Percentiles rank a stretch among this genome's conserved stretches.
Evolutionary conservation across 2,888 invertebrate genomes (phyloP).

Genomic region (Sacculina carcini): DNA sequence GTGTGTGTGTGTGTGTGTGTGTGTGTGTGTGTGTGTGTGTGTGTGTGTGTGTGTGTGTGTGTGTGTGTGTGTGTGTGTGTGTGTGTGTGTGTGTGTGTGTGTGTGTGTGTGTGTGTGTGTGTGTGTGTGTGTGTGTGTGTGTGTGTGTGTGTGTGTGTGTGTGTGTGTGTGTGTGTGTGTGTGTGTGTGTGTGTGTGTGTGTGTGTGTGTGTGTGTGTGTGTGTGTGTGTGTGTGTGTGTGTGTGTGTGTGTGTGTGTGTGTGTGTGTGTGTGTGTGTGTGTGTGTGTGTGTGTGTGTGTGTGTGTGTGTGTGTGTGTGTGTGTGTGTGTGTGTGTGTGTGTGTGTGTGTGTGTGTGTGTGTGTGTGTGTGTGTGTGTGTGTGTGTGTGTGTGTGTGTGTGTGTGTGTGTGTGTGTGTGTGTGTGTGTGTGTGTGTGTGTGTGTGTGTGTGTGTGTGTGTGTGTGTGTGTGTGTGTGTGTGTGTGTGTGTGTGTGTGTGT

Average conservation of each 20-base stretch:
- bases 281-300: neutral
- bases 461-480: neutral
- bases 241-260: conserved; percentile 3
- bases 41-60: neutral
- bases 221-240: neutral
- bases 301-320: neutral
- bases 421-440: neutral
- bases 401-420: neutral
- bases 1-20: neutral
- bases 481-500: neutral
- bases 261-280: neutral
- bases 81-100: conserved; percentile 1
- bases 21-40: neutral
- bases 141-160: conserved; percentile 2
- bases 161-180: neutral
- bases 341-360: too few relatives aligned
- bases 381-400: neutral
- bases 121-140: too few relatives aligned
- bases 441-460: neutral
- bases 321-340: too few relatives aligned
- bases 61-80: neutral
- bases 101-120: too few relatives aligned
- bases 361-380: too few relatives aligned
- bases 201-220: neutral
- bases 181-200: neutral